Evolutionary conservation across 1,140 invertebrate species (phyloP).

Genomic region (Diabrotica virgifera): DNA sequence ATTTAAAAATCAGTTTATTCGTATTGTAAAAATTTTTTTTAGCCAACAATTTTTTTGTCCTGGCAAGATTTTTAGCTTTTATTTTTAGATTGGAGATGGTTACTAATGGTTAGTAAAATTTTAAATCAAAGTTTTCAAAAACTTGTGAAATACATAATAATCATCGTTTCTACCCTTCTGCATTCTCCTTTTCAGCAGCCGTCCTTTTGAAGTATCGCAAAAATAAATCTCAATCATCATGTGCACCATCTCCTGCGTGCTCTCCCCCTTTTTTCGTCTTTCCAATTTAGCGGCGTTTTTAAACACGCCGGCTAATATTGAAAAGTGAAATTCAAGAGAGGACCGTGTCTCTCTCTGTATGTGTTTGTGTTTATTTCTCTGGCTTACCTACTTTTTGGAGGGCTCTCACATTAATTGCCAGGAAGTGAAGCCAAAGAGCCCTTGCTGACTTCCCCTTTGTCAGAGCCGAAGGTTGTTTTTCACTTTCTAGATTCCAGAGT

Average conservation of each 20-base stretch:
- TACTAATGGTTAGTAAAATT: too few species aligned
- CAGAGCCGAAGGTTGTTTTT: too few species aligned
- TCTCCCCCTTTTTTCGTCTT: background rate
- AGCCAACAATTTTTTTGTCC: too few species aligned
- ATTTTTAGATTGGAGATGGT: too few species aligned
- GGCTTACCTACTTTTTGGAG: background rate
- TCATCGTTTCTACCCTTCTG: too few species aligned
- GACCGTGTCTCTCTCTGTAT: background rate
- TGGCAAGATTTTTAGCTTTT: too few species aligned
- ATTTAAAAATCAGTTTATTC: too few species aligned
- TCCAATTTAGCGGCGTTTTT: background rate
- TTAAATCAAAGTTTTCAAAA: too few species aligned
- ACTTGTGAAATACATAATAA: too few species aligned
- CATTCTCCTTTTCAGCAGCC: background rate
- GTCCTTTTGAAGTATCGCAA: background rate
- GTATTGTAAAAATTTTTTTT: too few species aligned
- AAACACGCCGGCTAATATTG: background rate
- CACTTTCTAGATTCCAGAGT: too few species aligned
- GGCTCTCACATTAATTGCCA: background rate
- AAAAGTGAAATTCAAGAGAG: constrained; percentile 3
- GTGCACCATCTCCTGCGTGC: background rate
- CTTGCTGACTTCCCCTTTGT: background rate
- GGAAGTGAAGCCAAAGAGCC: background rate
- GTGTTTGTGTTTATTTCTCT: background rate
- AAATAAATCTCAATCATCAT: background rate